These are phyloP conservation scores for Tapirus terrestris DNA, from an alignment of 2,113 vertebrate genomes.

Conservation along the genomic window DNA sequence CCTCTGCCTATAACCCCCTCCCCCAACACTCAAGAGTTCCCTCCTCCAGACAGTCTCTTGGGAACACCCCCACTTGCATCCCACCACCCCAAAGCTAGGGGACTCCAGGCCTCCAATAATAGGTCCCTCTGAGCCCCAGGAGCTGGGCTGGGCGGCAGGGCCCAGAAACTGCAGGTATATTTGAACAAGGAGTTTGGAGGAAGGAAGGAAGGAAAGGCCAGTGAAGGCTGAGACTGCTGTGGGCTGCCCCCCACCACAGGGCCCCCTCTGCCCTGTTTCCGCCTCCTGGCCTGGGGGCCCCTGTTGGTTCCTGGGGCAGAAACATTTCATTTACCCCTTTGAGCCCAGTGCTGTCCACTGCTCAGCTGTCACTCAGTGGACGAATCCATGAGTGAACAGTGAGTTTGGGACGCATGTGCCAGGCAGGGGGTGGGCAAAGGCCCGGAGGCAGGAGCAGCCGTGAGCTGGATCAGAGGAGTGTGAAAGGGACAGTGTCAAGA, in stretches of 20 bases:
- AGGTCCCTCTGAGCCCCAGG: background rate
- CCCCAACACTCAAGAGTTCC: background rate
- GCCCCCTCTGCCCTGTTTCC: background rate
- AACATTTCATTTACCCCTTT: background rate
- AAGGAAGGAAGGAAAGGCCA: background rate
- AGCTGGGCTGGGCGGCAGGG: background rate
- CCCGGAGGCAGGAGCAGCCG: background rate
- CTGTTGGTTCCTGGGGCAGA: too few relatives aligned
- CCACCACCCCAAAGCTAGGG: background rate
- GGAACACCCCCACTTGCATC: background rate
- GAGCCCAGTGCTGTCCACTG: background rate
- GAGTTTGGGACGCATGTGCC: background rate
- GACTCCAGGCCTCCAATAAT: background rate
- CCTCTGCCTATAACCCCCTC: background rate
- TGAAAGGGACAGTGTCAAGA: background rate
- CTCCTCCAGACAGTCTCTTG: background rate
- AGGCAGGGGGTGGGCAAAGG: background rate
- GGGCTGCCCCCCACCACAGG: background rate
- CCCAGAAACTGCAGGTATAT: background rate
- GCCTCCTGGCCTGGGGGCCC: background rate
- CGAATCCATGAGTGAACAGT: background rate
- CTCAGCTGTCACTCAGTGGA: background rate
- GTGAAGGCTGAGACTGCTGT: background rate
- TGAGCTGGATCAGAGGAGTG: background rate
- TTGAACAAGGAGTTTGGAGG: background rate